A percentile compares a stretch with the other conserved stretches of the same genome.
phyloP scores from a whole-genome alignment of 2,113 vertebrate species.

The Paracanthobrama guichenoti region DNA sequence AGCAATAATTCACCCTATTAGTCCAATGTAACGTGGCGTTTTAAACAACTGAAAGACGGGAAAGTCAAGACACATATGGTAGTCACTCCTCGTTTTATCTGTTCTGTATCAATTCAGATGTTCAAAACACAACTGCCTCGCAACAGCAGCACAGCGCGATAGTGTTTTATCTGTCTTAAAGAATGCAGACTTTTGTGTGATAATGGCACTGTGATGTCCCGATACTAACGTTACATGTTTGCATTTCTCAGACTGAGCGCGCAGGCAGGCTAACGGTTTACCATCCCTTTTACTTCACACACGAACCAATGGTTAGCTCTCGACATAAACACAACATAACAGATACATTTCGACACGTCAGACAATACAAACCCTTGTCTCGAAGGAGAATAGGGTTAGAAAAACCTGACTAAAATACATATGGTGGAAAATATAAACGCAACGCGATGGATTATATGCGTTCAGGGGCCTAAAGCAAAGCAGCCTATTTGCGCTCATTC shows the following conservation, averaged over 20 bases:
- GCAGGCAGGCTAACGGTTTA: conserved; percentile 35
- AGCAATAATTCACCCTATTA: too few relatives aligned
- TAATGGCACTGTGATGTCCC: not conserved
- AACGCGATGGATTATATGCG: not conserved
- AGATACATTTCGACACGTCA: not conserved
- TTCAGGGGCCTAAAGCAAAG: conserved; percentile 19
- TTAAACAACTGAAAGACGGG: not conserved
- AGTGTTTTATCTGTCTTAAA: not conserved
- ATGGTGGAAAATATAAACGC: not conserved
- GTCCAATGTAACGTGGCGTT: conserved; percentile 22
- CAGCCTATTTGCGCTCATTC: conserved; percentile 1
- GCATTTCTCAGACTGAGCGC: conserved; percentile 17
- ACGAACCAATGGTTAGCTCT: not conserved
- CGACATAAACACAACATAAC: conserved; percentile 8
- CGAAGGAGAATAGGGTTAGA: not conserved
- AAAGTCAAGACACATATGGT: not conserved
- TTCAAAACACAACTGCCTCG: not conserved
- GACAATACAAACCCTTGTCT: not conserved
- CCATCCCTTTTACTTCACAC: not conserved
- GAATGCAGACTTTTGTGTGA: not conserved
- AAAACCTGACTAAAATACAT: not conserved
- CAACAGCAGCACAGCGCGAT: not conserved
- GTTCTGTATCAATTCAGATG: not conserved
- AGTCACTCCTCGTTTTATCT: not conserved
- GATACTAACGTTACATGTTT: not conserved